A percentile compares a stretch with the other conserved stretches of the same genome.
These are phyloP conservation scores for Euwallacea fornicatus DNA, from an alignment of 1,140 invertebrate species.

Conservation along the genomic window DNA sequence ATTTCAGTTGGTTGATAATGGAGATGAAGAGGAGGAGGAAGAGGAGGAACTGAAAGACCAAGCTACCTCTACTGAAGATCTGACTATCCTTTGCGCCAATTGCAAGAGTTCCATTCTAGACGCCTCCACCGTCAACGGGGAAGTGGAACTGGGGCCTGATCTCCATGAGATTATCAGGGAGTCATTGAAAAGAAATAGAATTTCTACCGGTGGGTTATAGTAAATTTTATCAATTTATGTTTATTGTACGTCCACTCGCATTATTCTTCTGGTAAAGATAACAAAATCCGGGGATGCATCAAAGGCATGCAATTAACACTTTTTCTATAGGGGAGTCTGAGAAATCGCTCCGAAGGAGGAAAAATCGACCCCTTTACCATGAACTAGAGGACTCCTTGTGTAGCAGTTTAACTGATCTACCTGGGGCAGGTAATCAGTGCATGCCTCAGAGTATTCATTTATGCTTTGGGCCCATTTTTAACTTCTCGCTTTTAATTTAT, in stretches of 20 bases:
- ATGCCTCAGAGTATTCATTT: not conserved
- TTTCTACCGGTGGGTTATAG: constrained; percentile 22
- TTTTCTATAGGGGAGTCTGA: constrained; percentile 18
- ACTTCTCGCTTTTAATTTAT: not conserved
- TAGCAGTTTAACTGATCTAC: constrained; percentile 46
- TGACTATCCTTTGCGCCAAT: constrained; percentile 41
- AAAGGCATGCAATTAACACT: not conserved
- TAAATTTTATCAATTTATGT: not conserved
- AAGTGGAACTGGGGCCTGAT: constrained; percentile 44
- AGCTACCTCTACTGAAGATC: constrained; percentile 44
- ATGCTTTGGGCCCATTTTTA: no score
- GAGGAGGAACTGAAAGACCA: constrained; percentile 39
- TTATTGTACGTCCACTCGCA: not conserved
- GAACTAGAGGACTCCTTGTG: constrained; percentile 47
- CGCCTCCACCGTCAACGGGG: constrained; percentile 41
- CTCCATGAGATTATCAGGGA: constrained; percentile 46
- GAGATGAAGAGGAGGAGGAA: constrained; percentile 35
- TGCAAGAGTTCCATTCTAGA: constrained; percentile 43
- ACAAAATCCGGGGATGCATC: no score
- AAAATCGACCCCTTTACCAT: constrained; percentile 43
- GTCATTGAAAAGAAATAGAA: constrained; percentile 45
- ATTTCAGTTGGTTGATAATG: constrained; percentile 28
- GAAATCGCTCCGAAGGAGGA: constrained; percentile 38
- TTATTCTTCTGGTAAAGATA: no score
- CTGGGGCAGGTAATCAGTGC: constrained; percentile 39